Evolutionary conservation across 1,140 invertebrate species (phyloP).

Genomic region (Linepithema humile): DNA sequence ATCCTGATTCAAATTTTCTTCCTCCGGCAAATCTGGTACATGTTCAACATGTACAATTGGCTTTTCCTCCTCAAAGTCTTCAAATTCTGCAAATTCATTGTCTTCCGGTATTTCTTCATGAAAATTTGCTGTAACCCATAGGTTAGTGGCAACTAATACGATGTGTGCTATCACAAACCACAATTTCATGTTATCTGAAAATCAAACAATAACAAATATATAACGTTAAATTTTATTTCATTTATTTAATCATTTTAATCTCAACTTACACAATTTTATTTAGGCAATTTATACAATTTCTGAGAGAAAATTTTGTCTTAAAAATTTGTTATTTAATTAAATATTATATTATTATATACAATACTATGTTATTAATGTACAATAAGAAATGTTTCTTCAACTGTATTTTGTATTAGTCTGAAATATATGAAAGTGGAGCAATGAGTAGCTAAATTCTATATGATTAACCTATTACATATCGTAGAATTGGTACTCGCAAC

Average conservation of each 20-base stretch:
- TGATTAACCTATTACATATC: slow-evolving; percentile 11
- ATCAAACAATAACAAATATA: slow-evolving; percentile 22
- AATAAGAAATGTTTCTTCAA: no score
- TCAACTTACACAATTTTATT: not conserved
- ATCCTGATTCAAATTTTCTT: slow-evolving; percentile 67
- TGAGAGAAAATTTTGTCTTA: no score
- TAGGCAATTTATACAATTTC: not conserved
- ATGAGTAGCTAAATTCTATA: not conserved
- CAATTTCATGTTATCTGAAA: slow-evolving; percentile 81
- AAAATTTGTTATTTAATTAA: not conserved
- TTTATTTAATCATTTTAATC: no score
- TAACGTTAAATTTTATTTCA: not conserved
- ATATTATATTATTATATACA: no score
- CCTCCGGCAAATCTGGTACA: slow-evolving; percentile 53
- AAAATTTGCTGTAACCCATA: slow-evolving; percentile 84
- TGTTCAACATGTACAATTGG: slow-evolving; percentile 59
- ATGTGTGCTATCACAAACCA: slow-evolving; percentile 84
- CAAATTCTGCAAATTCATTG: slow-evolving; percentile 99
- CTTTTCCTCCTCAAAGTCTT: slow-evolving; percentile 91
- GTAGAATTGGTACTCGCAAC: not conserved
- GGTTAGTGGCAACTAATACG: slow-evolving; percentile 83
- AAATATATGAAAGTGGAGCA: not conserved
- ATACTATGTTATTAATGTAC: no score
- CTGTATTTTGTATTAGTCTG: not conserved
- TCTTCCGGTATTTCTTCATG: slow-evolving; percentile 89